Conservation (phyloP, 64 coral and sea anemone species). For the Trachythela sp. region DNA sequence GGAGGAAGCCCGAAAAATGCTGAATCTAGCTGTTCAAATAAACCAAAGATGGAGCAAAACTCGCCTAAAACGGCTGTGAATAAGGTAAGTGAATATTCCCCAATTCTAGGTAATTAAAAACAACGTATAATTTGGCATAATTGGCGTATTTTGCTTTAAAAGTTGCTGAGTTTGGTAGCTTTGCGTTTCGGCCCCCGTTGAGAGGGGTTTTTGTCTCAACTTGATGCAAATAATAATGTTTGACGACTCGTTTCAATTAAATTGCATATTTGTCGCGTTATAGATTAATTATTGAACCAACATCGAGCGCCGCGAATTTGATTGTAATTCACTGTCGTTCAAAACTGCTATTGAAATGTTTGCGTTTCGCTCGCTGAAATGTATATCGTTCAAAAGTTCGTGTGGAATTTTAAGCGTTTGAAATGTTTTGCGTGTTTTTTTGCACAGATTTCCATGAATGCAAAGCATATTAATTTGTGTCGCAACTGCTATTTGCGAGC, state of each 20-base stretch:
- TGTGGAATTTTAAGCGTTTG: neutral
- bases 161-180: neutral
- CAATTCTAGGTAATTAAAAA: neutral
- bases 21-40: neutral
- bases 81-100: neutral
- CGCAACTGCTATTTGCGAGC: no score
- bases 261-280: neutral
- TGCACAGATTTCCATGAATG: neutral
- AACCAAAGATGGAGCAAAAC: neutral
- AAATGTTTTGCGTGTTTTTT: neutral
- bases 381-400: neutral
- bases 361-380: neutral
- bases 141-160: neutral
- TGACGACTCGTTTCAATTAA: neutral
- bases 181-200: neutral
- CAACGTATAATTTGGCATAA: neutral
- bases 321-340: neutral
- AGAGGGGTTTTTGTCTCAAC: neutral
- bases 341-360: neutral
- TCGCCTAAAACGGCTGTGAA: neutral
- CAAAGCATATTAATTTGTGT: no score
- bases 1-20: neutral
- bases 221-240: neutral
- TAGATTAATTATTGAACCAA: slow-evolving; percentile 10
- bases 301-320: neutral